These are phyloP conservation scores for Antheraea pernyi DNA, from an alignment of 1,140 invertebrate genomes.

Conservation along the genomic window DNA sequence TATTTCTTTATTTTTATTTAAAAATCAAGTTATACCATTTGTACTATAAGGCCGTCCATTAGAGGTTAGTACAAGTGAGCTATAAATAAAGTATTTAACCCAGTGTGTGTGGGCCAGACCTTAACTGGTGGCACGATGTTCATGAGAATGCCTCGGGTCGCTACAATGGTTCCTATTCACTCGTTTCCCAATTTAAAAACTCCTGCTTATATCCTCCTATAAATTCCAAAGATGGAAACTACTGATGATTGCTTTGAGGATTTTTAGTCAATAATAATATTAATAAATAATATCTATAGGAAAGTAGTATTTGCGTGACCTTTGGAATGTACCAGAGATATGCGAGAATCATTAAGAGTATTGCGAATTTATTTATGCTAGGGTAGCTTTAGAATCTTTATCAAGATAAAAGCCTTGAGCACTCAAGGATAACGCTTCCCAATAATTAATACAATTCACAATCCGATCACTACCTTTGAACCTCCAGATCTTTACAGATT, in stretches of 20 bases:
- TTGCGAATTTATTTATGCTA: too few relatives aligned
- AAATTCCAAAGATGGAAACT: neutral
- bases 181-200: slow-evolving; percentile 23
- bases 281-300: too few relatives aligned
- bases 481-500: too few relatives aligned
- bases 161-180: slow-evolving; percentile 45
- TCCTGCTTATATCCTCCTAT: neutral
- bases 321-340: neutral
- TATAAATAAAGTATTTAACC: slow-evolving; percentile 67
- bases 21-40: slow-evolving; percentile 6
- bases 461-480: too few relatives aligned
- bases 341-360: too few relatives aligned
- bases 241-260: neutral
- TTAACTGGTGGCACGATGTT: slow-evolving; percentile 42
- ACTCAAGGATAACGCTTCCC: too few relatives aligned
- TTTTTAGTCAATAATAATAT: too few relatives aligned
- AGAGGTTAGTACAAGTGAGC: slow-evolving; percentile 54
- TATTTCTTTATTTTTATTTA: neutral
- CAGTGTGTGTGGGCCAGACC: slow-evolving; percentile 57
- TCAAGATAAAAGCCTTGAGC: too few relatives aligned
- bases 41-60: slow-evolving; percentile 25
- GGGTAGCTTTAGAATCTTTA: too few relatives aligned
- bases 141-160: slow-evolving; percentile 45
- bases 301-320: too few relatives aligned
- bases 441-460: too few relatives aligned